phyloP scores from a whole-genome alignment of 1,140 invertebrate genomes.

The Aleiodes sp. region DNA sequence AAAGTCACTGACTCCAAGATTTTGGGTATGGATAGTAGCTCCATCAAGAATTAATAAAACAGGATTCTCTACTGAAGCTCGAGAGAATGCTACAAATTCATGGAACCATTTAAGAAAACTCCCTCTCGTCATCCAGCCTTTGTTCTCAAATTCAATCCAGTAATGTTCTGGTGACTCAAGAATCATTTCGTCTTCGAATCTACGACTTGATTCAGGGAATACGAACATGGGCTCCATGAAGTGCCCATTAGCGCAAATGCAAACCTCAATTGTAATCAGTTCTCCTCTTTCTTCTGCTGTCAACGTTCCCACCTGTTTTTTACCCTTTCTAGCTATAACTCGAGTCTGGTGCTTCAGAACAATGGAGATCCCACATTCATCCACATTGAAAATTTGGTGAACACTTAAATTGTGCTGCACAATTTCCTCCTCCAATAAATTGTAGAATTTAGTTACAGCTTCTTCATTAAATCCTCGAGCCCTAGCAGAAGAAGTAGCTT shows the following conservation, averaged over 20 bases:
- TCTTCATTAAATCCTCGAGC: constrained; percentile 33
- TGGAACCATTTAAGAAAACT: constrained; percentile 44
- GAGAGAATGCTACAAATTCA: constrained; percentile 45
- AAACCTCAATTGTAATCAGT: constrained; percentile 44
- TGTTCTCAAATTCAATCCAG: constrained; percentile 33
- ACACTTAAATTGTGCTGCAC: background rate
- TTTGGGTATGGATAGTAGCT: constrained; percentile 37
- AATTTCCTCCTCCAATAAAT: constrained; percentile 2
- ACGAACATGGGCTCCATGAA: constrained; percentile 51
- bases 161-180: constrained; percentile 23
- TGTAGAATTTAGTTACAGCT: constrained; percentile 23
- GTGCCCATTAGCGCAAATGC: constrained; percentile 45
- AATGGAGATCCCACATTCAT: constrained; percentile 46
- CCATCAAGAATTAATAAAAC: constrained; percentile 53
- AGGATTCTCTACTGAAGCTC: constrained; percentile 42
- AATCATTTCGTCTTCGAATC: constrained; percentile 8
- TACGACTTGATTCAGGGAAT: constrained; percentile 42
- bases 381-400: constrained; percentile 38
- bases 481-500: constrained; percentile 3
- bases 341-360: constrained; percentile 45
- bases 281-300: constrained; percentile 45
- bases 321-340: constrained; percentile 45
- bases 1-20: constrained; percentile 22
- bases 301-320: constrained; percentile 49
- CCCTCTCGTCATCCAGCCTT: constrained; percentile 44